Base-by-base conservation (phyloP, 2,888 invertebrate species). In the Sisyra terminalis region DNA sequence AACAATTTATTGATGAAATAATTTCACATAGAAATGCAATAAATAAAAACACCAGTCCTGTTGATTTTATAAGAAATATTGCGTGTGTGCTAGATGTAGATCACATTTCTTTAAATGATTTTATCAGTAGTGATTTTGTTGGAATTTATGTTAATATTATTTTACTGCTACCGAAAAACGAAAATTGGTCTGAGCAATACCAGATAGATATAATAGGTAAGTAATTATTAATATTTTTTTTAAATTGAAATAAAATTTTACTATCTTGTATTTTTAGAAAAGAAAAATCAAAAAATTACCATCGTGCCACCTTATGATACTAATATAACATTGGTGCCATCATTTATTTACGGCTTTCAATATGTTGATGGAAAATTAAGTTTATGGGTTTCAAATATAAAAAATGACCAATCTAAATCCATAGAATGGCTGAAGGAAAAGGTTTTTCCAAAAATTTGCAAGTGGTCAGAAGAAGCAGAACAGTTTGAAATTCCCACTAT, bases 381-480 rank as follows among this genome's bases (percentile, higher is more conserved):
- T 47, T 55, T 71, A 7, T 51, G 56, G 47, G 50, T 65, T 39
- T 53, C 57, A 34, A 50, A 56, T 46, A 55, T 70, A 50, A 51
- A 59, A 40, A 56, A 71, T 47, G 62, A 61, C 36, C 64, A 65
- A 48, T 53, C 53, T 9, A 42, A 49, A 29, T 57, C 57, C 52
- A 54, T 59, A 6, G 50, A 57, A 31, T 79, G 78, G 80, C 60
- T 79, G 5, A 56, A 58, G 34, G 62, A 67, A 18, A 65, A 61
- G 48, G 59, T 80, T 30, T 63, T 78, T 48, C 65, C 69, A 10
- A 76, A 75, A 55, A 56, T 81, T 45, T 48, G 70, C 1, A 76
- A 74, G 54, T 80, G 81, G 79, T 64, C 71, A 51, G 51, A 69
- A 54, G 63, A 67, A 54, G 50, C 58, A 45, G 43, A 57, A 48